These are phyloP conservation scores for Lepidocolaptes lacrymiger DNA, from an alignment of 2,797 vertebrate species.

Conservation along the genomic window DNA sequence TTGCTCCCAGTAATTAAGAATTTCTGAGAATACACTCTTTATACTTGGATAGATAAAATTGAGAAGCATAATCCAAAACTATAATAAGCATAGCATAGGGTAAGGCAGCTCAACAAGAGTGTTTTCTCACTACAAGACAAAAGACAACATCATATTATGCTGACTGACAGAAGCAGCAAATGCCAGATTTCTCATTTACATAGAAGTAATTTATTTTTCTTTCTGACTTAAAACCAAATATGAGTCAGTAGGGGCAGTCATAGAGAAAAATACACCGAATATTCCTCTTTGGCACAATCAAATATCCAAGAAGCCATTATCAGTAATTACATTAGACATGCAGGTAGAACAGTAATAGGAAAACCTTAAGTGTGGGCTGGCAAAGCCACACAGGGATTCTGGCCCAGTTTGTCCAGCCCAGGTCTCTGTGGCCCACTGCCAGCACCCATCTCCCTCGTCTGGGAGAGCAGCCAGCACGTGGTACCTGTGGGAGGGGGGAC, in stretches of 20 bases:
- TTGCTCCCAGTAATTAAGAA: not conserved
- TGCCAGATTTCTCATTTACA: not conserved
- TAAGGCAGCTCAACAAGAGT: not conserved
- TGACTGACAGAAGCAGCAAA: not conserved
- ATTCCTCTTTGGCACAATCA: not conserved
- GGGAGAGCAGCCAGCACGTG: not conserved
- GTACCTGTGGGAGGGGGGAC: not conserved
- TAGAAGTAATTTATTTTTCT: not conserved
- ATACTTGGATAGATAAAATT: not conserved
- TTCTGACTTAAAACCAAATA: not conserved
- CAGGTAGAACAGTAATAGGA: not conserved
- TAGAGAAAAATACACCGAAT: not conserved
- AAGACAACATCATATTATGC: not conserved
- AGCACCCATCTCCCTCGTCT: fast-evolving
- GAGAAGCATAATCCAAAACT: not conserved
- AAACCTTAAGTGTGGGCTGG: not conserved
- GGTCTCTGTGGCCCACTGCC: not conserved
- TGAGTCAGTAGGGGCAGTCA: fast-evolving
- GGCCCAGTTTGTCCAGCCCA: not conserved
- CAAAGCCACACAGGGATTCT: not conserved
- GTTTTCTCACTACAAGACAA: not conserved
- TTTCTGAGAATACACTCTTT: not conserved
- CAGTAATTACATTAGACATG: not conserved
- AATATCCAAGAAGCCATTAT: not conserved
- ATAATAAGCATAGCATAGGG: fast-evolving